Evolutionary conservation across 2,113 vertebrate genomes (phyloP).

Genomic region (Todiramphus saurophagus): DNA sequence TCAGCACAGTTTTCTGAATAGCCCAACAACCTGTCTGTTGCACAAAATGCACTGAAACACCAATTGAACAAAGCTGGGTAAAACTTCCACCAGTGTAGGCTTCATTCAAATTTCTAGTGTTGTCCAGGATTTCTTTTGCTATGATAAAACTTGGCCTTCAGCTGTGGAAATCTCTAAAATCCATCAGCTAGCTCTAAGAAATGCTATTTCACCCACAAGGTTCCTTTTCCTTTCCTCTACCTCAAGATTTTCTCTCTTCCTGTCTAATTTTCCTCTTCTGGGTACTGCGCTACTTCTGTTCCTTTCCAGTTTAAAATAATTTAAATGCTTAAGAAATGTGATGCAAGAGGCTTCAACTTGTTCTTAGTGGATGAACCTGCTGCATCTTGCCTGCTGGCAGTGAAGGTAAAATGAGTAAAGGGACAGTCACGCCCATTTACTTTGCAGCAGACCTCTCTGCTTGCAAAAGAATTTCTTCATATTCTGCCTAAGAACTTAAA

Average conservation of each 20-base stretch:
- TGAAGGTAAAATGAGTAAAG: neutral
- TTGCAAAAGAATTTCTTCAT: neutral
- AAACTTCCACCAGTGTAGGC: neutral
- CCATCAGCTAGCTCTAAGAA: neutral
- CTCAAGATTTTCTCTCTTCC: neutral
- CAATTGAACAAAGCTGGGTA: neutral
- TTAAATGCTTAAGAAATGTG: neutral
- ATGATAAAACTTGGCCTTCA: neutral
- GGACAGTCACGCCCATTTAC: neutral
- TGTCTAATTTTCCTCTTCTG: neutral
- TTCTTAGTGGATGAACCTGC: neutral
- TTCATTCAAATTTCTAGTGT: neutral
- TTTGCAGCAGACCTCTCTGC: neutral
- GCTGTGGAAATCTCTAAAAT: neutral
- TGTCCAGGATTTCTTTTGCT: neutral
- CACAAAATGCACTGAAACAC: neutral
- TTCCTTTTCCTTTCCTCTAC: neutral
- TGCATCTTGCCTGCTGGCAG: neutral
- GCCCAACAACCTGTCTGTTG: neutral
- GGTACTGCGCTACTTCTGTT: neutral
- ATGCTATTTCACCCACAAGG: neutral
- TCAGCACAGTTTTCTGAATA: neutral
- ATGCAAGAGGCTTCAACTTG: neutral
- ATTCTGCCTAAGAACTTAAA: neutral
- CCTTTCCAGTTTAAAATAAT: neutral